Conservation (phyloP, 2,888 invertebrate genomes). For the Phyllotreta striolata region DNA sequence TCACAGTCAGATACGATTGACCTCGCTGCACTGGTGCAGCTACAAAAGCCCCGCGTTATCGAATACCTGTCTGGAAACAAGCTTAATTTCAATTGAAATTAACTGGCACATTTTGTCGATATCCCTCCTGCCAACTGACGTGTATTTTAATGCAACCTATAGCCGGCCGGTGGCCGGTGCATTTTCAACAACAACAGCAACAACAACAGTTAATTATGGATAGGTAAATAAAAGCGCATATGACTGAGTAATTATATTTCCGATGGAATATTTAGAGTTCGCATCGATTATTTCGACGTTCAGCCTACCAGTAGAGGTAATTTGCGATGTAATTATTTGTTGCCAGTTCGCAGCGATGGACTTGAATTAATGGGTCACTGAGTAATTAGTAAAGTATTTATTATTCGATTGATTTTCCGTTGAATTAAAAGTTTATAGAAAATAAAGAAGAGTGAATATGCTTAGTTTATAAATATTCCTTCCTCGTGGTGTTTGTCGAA, state of each 20-base stretch:
- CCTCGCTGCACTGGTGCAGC: slow-evolving; percentile 6
- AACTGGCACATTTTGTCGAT: slow-evolving; percentile 19
- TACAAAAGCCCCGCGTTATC: slow-evolving; percentile 8
- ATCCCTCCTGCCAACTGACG: slow-evolving; percentile 2
- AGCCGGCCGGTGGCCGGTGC: background rate
- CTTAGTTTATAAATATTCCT: too few relatives aligned
- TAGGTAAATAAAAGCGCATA: background rate
- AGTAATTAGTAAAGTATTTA: too few relatives aligned
- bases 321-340: too few relatives aligned
- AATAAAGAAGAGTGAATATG: too few relatives aligned
- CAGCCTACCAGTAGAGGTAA: too few relatives aligned
- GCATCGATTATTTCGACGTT: too few relatives aligned
- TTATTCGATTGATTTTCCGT: too few relatives aligned
- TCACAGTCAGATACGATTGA: slow-evolving; percentile 21
- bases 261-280: too few relatives aligned
- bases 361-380: too few relatives aligned
- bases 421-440: too few relatives aligned
- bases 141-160: background rate
- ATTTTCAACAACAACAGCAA: background rate
- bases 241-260: slow-evolving; percentile 1
- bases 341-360: too few relatives aligned
- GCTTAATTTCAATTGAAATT: slow-evolving; percentile 20
- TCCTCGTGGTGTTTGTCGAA: too few relatives aligned
- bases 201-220: background rate
- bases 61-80: slow-evolving; percentile 21